phyloP scores from a whole-genome alignment of 2,888 invertebrate species.

The Orchestes rusci region DNA sequence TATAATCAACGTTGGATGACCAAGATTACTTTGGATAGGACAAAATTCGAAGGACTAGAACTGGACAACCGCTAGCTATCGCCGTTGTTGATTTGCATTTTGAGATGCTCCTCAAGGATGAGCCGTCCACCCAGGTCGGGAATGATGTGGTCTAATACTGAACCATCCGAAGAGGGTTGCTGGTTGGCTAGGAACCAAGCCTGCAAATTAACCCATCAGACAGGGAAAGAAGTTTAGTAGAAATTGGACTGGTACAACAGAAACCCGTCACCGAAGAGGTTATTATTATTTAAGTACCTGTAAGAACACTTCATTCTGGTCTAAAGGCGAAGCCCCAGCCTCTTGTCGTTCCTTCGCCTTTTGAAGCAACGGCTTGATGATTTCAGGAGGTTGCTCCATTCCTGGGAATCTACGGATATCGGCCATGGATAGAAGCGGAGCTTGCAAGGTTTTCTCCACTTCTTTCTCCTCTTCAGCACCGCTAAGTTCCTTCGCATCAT shows the following conservation, averaged over 20 bases:
- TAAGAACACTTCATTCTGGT: slow-evolving; percentile 42
- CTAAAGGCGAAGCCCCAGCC: slow-evolving; percentile 39
- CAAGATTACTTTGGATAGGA: slow-evolving; percentile 35
- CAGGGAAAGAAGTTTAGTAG: background rate
- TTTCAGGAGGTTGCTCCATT: slow-evolving; percentile 47
- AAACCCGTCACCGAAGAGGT: slow-evolving; percentile 3
- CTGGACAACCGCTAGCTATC: slow-evolving; percentile 37
- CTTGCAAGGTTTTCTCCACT: slow-evolving; percentile 52
- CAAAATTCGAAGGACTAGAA: slow-evolving; percentile 44
- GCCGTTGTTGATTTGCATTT: slow-evolving; percentile 38
- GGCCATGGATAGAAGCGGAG: slow-evolving; percentile 51
- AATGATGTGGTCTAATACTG: slow-evolving; percentile 40
- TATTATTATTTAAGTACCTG: slow-evolving; percentile 29
- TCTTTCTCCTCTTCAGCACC: slow-evolving; percentile 55
- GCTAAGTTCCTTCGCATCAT: slow-evolving; percentile 53
- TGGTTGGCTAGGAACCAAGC: slow-evolving; percentile 43
- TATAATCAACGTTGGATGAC: background rate
- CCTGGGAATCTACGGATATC: slow-evolving; percentile 53
- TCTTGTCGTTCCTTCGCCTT: slow-evolving; percentile 43
- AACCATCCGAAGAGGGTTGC: slow-evolving; percentile 37
- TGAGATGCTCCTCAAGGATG: slow-evolving; percentile 50
- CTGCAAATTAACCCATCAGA: slow-evolving; percentile 43
- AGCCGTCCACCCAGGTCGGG: slow-evolving; percentile 52
- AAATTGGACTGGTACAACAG: background rate
- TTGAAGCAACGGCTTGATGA: slow-evolving; percentile 48